Evolutionary conservation across 1,140 invertebrate genomes (phyloP).

Genomic region (Eciton burchellii): DNA sequence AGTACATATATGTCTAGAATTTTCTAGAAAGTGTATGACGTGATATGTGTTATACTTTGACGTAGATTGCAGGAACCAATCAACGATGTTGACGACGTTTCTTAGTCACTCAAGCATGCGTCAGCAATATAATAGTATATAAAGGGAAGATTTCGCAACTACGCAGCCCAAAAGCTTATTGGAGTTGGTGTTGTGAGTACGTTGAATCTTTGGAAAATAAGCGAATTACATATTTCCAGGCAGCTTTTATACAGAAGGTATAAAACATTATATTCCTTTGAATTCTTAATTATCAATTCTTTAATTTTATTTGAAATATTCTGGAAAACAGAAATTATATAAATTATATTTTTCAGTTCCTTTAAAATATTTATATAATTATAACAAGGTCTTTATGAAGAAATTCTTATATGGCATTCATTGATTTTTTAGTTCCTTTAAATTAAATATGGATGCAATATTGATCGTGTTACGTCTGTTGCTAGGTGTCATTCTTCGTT

Average conservation of each 20-base stretch:
- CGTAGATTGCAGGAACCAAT: background rate
- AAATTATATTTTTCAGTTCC: background rate
- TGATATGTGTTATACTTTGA: too few relatives aligned
- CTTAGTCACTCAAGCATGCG: conserved; percentile 3
- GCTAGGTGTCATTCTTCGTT: conserved; percentile 16
- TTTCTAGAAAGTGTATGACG: background rate
- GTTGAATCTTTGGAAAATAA: background rate
- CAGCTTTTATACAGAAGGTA: conserved; percentile 37
- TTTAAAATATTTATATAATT: too few relatives aligned
- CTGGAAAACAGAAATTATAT: too few relatives aligned
- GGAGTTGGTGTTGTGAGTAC: background rate
- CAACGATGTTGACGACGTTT: background rate
- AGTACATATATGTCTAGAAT: too few relatives aligned
- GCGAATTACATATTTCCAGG: background rate
- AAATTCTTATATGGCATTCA: background rate
- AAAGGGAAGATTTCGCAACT: background rate
- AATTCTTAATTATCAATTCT: background rate
- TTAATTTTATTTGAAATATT: background rate
- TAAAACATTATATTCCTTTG: background rate
- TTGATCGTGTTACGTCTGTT: conserved; percentile 40
- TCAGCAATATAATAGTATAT: conserved; percentile 9
- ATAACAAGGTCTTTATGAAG: background rate
- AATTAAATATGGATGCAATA: background rate
- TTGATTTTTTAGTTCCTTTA: background rate
- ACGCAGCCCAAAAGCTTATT: background rate